phyloP scores from a whole-genome alignment of 2,113 vertebrate genomes.

The Plecturocebus donacophilus region DNA sequence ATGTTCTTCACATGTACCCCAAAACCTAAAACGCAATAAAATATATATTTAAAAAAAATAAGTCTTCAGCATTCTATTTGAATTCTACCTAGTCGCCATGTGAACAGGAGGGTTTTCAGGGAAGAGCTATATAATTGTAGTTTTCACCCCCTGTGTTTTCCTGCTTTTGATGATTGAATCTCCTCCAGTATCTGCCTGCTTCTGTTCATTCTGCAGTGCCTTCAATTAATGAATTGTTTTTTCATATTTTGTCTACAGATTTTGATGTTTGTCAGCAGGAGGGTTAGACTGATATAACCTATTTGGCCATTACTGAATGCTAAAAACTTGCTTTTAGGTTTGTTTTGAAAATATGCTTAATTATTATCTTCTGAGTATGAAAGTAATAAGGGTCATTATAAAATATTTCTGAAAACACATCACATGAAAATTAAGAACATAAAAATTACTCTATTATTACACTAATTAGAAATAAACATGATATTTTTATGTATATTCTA shows the following conservation, averaged over 20 bases:
- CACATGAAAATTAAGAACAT: background rate
- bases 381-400: background rate
- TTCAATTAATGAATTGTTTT: background rate
- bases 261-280: background rate
- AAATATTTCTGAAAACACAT: slow-evolving; percentile 37
- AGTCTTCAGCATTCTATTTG: background rate
- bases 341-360: slow-evolving; percentile 10
- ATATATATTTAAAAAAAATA: background rate
- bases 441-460: background rate
- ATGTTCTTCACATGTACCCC: no score
- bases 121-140: background rate
- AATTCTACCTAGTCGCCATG: background rate
- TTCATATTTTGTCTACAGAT: background rate
- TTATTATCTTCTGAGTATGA: slow-evolving; percentile 1
- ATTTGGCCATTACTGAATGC: background rate
- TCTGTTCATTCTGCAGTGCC: background rate
- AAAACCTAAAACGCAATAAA: no score
- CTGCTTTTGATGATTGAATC: background rate
- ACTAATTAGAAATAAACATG: slow-evolving; percentile 22
- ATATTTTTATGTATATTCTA: background rate
- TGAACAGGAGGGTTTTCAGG: background rate
- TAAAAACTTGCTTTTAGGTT: background rate
- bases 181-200: background rate
- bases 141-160: background rate
- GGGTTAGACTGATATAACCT: background rate